A percentile compares a stretch with the other conserved stretches of the same genome.
These are phyloP conservation scores for Mormyrus lacerda DNA, from an alignment of 2,113 vertebrate species.

Conservation along the genomic window DNA sequence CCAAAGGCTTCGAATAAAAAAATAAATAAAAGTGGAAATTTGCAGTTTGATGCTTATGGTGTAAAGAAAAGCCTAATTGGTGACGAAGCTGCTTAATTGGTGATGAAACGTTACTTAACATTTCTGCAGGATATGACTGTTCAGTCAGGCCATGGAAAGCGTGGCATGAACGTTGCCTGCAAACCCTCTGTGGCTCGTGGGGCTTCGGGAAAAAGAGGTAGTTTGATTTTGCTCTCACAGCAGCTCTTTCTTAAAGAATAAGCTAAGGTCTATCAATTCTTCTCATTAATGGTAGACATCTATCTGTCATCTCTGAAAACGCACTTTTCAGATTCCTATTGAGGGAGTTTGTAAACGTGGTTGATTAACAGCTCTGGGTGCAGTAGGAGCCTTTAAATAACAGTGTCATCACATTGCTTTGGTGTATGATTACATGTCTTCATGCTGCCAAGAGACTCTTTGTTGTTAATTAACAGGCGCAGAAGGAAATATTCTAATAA, in stretches of 20 bases:
- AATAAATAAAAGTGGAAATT: neutral
- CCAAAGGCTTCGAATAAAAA: neutral
- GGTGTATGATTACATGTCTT: neutral
- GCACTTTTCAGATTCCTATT: neutral
- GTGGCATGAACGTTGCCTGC: neutral
- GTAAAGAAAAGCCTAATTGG: neutral
- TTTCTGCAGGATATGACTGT: neutral
- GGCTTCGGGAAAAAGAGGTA: neutral
- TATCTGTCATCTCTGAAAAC: neutral
- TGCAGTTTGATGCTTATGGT: neutral
- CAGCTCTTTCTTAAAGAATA: neutral
- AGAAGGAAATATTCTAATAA: neutral
- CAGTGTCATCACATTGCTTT: neutral
- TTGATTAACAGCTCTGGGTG: neutral
- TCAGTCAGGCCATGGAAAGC: neutral
- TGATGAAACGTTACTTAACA: neutral
- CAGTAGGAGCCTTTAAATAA: conserved; percentile 2
- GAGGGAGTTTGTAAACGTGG: neutral
- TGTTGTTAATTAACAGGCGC: neutral
- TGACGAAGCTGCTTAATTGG: neutral
- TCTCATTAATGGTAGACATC: neutral
- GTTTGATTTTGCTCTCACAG: neutral
- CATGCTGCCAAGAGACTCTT: neutral
- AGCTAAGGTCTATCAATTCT: neutral
- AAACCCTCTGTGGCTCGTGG: neutral